Conservation (phyloP, 30 jellyfish, hydroid and myxozoan species). For the Aurelia sp. region DNA sequence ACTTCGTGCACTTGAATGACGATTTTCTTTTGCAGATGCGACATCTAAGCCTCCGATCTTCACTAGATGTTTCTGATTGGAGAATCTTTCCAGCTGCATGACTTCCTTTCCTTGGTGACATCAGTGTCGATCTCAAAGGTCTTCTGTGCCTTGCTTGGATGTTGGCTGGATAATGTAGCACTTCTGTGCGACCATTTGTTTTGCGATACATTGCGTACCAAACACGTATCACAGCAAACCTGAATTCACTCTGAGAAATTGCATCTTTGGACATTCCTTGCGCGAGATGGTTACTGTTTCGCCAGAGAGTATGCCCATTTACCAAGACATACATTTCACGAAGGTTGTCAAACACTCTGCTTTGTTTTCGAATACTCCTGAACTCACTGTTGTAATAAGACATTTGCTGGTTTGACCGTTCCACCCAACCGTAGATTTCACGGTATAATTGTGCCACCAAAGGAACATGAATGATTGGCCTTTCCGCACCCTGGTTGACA, state of each 20-base stretch:
- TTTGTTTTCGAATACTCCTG: neutral
- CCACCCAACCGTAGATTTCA: constrained; percentile 15
- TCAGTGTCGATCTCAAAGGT: too few species aligned
- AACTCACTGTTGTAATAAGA: neutral
- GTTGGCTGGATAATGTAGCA: constrained; percentile 18
- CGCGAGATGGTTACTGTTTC: neutral
- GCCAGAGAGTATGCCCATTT: constrained; percentile 1
- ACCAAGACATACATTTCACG: constrained; percentile 2
- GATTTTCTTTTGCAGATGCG: too few species aligned
- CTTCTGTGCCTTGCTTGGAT: too few species aligned
- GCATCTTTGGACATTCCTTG: neutral
- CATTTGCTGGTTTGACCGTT: constrained; percentile 4
- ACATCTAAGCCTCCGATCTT: too few species aligned
- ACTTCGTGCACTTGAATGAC: too few species aligned
- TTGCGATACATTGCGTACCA: neutral
- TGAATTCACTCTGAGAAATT: constrained; percentile 1
- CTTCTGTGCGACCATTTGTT: constrained; percentile 7
- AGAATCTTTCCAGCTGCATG: too few species aligned
- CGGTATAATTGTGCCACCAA: neutral
- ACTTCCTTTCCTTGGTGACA: too few species aligned
- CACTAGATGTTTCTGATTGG: too few species aligned
- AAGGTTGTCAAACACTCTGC: neutral
- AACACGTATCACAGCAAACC: neutral
- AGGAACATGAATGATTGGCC: neutral
- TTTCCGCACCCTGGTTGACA: neutral